These are phyloP conservation scores for Microvelia longipes DNA, from an alignment of 1,140 invertebrate species.

Conservation along the genomic window DNA sequence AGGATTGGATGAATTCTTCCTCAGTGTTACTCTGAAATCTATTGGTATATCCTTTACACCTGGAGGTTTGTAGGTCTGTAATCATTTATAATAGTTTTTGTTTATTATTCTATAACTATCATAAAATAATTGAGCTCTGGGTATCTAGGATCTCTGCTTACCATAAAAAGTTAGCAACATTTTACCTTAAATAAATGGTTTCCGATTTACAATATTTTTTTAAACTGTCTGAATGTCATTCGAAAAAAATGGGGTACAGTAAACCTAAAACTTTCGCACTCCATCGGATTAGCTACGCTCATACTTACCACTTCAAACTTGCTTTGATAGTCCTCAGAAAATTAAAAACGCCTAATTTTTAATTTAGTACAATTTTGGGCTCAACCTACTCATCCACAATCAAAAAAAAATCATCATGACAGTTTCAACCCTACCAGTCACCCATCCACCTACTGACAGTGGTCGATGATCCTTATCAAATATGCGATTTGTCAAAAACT, in stretches of 20 bases:
- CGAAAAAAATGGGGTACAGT: not conserved
- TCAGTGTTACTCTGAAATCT: conserved; percentile 60
- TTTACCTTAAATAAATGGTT: not conserved
- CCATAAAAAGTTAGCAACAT: not conserved
- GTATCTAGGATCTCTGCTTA: not conserved
- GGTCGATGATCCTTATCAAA: too few species aligned
- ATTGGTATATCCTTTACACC: conserved; percentile 69
- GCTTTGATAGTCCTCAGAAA: too few species aligned
- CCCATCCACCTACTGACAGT: too few species aligned
- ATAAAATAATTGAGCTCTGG: not conserved
- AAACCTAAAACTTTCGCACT: too few species aligned
- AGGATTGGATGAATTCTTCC: conserved; percentile 49
- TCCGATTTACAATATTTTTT: not conserved
- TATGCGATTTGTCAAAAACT: too few species aligned
- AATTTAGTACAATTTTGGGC: too few species aligned
- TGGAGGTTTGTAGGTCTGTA: conserved; percentile 60
- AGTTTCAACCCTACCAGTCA: too few species aligned
- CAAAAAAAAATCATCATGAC: too few species aligned
- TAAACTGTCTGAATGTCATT: not conserved
- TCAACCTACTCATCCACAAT: too few species aligned
- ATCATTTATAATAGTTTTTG: not conserved
- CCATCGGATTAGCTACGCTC: too few species aligned
- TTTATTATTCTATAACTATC: not conserved
- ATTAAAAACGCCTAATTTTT: too few species aligned
- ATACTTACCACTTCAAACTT: too few species aligned